Percentiles rank a stretch among this genome's conserved stretches.
Evolutionary conservation across 2,888 invertebrate genomes (phyloP).

Genomic region (Steinernema scapterisci): DNA sequence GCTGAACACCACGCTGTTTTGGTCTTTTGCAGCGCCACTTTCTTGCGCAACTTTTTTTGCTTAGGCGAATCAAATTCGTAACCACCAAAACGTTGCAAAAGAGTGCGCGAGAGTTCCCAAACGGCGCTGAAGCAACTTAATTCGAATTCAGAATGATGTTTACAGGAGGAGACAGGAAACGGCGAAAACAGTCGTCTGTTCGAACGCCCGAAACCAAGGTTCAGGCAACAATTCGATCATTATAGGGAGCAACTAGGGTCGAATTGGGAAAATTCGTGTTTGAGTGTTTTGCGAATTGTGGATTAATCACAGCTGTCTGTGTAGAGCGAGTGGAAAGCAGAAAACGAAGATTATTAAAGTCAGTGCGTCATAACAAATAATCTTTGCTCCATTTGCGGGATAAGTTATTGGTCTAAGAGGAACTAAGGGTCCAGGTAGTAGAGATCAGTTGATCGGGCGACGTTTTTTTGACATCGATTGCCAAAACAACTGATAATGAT

Average conservation of each 20-base stretch:
- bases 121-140: too few species aligned
- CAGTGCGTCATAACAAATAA: neutral
- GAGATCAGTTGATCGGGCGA: neutral
- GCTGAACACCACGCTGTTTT: slow-evolving; percentile 15
- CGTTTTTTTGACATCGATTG: neutral
- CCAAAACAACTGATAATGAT: slow-evolving; percentile 28
- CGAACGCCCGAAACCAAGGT: too few species aligned
- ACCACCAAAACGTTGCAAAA: neutral
- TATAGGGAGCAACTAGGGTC: too few species aligned
- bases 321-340: too few species aligned
- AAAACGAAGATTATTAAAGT: too few species aligned
- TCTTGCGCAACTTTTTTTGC: neutral
- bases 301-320: too few species aligned
- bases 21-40: neutral
- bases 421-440: neutral
- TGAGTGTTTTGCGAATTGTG: too few species aligned
- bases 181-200: too few species aligned
- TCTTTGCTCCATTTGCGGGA: slow-evolving; percentile 5
- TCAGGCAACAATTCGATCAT: too few species aligned
- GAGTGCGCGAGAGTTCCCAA: neutral
- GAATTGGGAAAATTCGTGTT: too few species aligned
- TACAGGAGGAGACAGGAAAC: too few species aligned
- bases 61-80: neutral
- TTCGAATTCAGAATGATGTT: too few species aligned
- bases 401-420: neutral